Evolutionary conservation across 1,140 invertebrate genomes (phyloP), one percentile per base, ranked within the genome.

Genomic region (Cataglyphis hispanica): DNA sequence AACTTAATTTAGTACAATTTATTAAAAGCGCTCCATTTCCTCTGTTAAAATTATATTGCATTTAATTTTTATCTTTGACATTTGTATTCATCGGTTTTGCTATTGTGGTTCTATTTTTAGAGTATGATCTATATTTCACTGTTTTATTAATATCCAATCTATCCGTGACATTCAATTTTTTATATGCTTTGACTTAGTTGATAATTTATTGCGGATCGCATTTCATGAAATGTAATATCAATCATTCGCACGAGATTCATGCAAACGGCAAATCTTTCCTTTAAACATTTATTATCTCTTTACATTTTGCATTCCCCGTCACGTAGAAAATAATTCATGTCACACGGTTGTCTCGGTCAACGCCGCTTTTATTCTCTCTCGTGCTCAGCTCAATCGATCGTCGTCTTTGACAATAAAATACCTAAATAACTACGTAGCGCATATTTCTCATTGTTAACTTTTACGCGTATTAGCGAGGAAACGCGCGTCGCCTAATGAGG

Each of bases 361-460:
- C 16, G 8, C n/a, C 13, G n/a, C 56, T 80, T 80, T 80, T 37
- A 34, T 19, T 2, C 31, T 40, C 31, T 27, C 4, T 58, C 16
- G 11, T 46, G 2, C 19, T 43, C 8, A 31, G 1, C n/a, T 22
- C 13, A 43, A 80, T 67, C 27, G 16, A 50, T 58, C 13, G 46
- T 69, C 25, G 25, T 25, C 1, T 58, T 72, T 34, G 67, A 78
- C 34, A n/a, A 67, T 53, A 80, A 53, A 80, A 37, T 27, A n/a
- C 13, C 13, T 11, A 31, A 13, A 66, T 22, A 53, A 37, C 40
- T 78, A 22, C 43, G 34, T n/a, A 34, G n/a, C 43, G 76, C 43
- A 22, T 58, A 83, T 74, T 43, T 74, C 67, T 72, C 40, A 67
- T 72, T 67, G 78, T 83, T 83, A 72, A 60, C 19, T 72, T 19